phyloP scores from a whole-genome alignment of 2,113 vertebrate genomes.

The Ptychochromis oligacanthus region DNA sequence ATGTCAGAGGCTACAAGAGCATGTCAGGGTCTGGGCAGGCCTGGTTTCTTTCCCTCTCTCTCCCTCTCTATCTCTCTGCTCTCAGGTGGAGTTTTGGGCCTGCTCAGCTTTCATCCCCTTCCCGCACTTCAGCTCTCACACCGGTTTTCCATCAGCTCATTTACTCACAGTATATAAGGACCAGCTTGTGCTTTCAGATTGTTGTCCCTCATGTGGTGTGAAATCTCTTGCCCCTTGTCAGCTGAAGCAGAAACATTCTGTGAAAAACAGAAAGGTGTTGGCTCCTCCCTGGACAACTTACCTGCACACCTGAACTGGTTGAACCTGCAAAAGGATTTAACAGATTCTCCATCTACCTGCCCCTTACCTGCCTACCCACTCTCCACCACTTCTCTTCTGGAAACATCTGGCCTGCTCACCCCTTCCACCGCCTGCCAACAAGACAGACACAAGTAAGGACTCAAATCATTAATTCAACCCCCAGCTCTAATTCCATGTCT shows the following conservation, averaged over 20 bases:
- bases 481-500: not conserved
- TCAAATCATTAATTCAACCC: not conserved
- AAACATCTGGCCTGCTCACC: not conserved
- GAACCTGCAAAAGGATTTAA: not conserved
- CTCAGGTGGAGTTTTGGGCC: no score
- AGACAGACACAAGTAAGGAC: not conserved
- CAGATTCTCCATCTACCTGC: not conserved
- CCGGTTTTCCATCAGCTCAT: fast-evolving
- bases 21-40: not conserved
- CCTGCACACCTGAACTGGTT: not conserved
- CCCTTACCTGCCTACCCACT: fast-evolving
- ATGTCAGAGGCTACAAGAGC: not conserved
- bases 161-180: not conserved
- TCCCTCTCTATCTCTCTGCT: no score
- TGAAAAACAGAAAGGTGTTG: not conserved
- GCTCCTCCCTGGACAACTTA: not conserved
- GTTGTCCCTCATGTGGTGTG: not conserved
- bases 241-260: not conserved
- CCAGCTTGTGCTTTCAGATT: not conserved
- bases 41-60: not conserved
- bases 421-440: not conserved
- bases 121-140: not conserved
- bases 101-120: no score
- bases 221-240: not conserved
- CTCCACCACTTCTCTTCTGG: not conserved